phyloP scores from a whole-genome alignment of 2,888 invertebrate genomes.

The Kuschelorhynchus macadamiae region DNA sequence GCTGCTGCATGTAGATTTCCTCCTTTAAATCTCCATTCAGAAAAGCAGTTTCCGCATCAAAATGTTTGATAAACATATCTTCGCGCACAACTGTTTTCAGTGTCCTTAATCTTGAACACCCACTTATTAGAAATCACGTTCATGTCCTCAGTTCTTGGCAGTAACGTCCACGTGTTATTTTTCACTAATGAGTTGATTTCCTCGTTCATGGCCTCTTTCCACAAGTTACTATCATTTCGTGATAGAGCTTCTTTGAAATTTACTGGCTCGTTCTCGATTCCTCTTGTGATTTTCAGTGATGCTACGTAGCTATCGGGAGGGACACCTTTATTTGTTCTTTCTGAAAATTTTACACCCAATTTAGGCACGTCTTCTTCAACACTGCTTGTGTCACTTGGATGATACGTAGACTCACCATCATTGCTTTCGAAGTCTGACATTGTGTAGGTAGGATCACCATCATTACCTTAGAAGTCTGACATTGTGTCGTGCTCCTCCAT shows the following conservation, averaged over 20 bases:
- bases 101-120: slow-evolving; percentile 6
- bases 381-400: background rate
- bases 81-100: background rate
- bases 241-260: slow-evolving; percentile 2
- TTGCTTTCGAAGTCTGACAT: too few relatives aligned
- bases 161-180: slow-evolving; percentile 16
- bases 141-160: background rate
- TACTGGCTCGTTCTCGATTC: background rate
- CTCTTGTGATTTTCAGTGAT: background rate
- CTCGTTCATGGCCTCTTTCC: slow-evolving; percentile 15
- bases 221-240: background rate
- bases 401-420: background rate
- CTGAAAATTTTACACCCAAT: background rate
- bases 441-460: background rate
- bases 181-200: slow-evolving; percentile 9
- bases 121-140: slow-evolving; percentile 1
- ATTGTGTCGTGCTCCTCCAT: too few relatives aligned
- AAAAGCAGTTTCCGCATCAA: slow-evolving; percentile 30
- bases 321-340: slow-evolving; percentile 12
- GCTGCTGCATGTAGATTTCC: slow-evolving; percentile 29
- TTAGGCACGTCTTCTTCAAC: background rate
- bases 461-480: too few relatives aligned
- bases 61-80: slow-evolving; percentile 18
- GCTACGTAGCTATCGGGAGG: background rate
- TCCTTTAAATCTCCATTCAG: slow-evolving; percentile 24